Percentiles rank a stretch among this genome's conserved stretches.
These are phyloP conservation scores for Pristionchus japonicus DNA, from an alignment of 2,888 invertebrate species.

Conservation along the genomic window DNA sequence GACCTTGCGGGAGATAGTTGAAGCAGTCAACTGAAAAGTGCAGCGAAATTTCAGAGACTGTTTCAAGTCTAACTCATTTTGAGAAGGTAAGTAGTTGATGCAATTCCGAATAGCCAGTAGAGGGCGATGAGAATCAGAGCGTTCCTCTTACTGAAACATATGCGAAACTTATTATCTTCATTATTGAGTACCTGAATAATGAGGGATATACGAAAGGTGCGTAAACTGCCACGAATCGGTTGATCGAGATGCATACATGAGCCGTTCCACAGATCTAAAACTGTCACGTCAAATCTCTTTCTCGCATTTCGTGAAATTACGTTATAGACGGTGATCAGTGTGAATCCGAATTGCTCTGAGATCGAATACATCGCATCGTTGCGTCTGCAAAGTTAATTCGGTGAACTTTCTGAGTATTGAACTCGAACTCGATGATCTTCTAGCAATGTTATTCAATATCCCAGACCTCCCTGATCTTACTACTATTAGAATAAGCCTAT, in stretches of 20 bases:
- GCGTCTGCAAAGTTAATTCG: neutral
- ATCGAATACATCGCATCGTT: neutral
- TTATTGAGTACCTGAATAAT: neutral
- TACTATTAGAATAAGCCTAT: neutral
- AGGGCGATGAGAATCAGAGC: neutral
- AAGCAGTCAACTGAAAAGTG: constrained; percentile 14
- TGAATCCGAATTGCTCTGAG: constrained; percentile 17
- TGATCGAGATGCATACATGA: constrained; percentile 50
- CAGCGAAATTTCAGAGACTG: too few species aligned
- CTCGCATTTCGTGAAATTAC: neutral
- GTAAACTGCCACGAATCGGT: constrained; percentile 51
- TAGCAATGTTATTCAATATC: too few species aligned
- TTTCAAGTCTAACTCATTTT: neutral
- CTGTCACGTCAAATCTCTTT: neutral
- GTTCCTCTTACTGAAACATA: neutral
- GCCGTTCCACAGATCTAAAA: constrained; percentile 48
- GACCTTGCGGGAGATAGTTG: neutral
- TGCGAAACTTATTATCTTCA: too few species aligned
- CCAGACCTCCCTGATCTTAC: neutral
- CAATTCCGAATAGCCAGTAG: neutral
- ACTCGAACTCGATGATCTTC: neutral
- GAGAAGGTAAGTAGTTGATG: neutral
- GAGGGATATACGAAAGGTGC: constrained; percentile 44
- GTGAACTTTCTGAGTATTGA: too few species aligned
- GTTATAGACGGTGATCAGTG: neutral